Evolutionary conservation across 2,888 invertebrate genomes (phyloP), one percentile per base, ranked within the genome.

Genomic region (Andricus quercusramuli): DNA sequence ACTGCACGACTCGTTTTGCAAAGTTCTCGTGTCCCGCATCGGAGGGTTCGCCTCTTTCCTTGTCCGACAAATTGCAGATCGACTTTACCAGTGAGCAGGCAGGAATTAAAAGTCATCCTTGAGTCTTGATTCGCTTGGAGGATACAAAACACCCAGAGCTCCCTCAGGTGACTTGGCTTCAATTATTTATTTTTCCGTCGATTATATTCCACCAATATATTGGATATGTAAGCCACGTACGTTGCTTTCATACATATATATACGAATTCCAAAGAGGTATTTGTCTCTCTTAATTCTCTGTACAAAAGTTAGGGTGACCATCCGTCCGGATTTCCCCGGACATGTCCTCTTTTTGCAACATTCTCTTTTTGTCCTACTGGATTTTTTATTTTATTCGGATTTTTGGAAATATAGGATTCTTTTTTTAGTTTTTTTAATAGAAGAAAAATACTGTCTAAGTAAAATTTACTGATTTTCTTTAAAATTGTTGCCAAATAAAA

Each of bases 151-250:
- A 74, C 29, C 32, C 29, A 51, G 20, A 25, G 29, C 29, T 51
- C 20, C 51, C 68, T 70, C 47, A 29, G 29, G 59, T 76, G 76
- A 37, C 59, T 62, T 25, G 67, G 47, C n/a, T 77, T 80, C 67
- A 80, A 80, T 77, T 80, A 80, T 80, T 80, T 68, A 80, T 78
- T 77, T 67, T 77, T 62, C 65, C 65, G 41, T 22, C 44, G 62
- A 77, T 78, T 51, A 29, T n/a, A 66, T n/a, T 11, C 64, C 41
- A 13, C 1, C 1, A 25, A 17, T 29, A 29, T 17, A 74, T 80
- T 51, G 64, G 6, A 20, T 11, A 81, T 47, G 85, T 85, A 84
- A 82, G 82, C 84, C 79, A 81, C 79, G 79, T 82, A 80, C 82
- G 62, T 62, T 25, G 37, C 41, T 79, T 66, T 78, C 47, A 65